A percentile compares a stretch with the other conserved stretches of the same genome.
phyloP scores from a whole-genome alignment of 2,113 vertebrate genomes.

The Synodontis membranacea region DNA sequence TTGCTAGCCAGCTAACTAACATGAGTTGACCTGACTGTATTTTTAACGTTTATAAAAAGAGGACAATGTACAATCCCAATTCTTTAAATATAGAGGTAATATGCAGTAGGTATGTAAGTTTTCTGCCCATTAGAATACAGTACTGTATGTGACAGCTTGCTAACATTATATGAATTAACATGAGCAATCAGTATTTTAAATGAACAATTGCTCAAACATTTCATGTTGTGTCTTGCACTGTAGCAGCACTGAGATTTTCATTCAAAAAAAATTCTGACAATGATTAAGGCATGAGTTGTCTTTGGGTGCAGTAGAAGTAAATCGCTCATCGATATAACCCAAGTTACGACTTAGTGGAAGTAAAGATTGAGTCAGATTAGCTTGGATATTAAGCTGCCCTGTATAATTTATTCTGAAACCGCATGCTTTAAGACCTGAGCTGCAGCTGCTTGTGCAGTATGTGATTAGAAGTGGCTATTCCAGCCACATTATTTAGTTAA shows the following conservation, averaged over 20 bases:
- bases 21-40: too few species aligned
- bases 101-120: too few species aligned
- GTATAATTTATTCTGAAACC: background rate
- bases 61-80: too few species aligned
- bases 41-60: too few species aligned
- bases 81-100: too few species aligned
- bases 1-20: too few species aligned
- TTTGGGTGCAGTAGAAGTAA: background rate
- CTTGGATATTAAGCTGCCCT: background rate
- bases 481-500: conserved; percentile 29
- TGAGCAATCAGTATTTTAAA: too few species aligned
- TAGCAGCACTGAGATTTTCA: background rate
- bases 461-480: conserved; percentile 32
- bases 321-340: background rate
- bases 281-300: background rate
- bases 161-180: too few species aligned
- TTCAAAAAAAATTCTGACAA: background rate
- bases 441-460: background rate
- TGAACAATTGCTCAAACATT: too few species aligned
- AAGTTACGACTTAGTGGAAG: background rate
- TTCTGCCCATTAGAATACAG: too few species aligned
- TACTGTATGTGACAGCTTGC: too few species aligned
- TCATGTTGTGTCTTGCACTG: too few species aligned
- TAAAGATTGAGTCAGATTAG: background rate
- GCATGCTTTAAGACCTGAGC: background rate